phyloP scores from a whole-genome alignment of 2,113 vertebrate species.

The Monopterus albus region DNA sequence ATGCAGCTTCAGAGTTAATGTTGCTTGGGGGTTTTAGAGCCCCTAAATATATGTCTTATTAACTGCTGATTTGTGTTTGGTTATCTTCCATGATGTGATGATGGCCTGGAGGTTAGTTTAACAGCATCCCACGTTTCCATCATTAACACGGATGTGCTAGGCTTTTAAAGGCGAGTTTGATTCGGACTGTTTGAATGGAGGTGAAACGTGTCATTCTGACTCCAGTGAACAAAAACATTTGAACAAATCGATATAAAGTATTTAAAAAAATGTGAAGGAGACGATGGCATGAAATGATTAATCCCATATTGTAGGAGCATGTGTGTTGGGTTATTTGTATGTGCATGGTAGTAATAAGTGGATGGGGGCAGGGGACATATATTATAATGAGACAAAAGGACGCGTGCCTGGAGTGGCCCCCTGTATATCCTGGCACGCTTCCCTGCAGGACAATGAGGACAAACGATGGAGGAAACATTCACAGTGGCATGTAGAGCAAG shows the following conservation, averaged over 20 bases:
- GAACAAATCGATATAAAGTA: background rate
- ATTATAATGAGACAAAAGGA: conserved; percentile 67
- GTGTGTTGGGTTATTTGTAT: background rate
- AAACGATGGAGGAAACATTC: conserved; percentile 33
- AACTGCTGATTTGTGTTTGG: too few relatives aligned
- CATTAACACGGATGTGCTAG: too few relatives aligned
- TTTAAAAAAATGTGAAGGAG: background rate
- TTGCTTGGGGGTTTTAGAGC: background rate
- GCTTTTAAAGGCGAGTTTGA: background rate
- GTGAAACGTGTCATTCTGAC: background rate
- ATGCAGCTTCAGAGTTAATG: background rate
- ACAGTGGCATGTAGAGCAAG: conserved; percentile 6
- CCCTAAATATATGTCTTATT: background rate
- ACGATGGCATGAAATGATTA: background rate
- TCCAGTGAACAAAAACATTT: too few relatives aligned
- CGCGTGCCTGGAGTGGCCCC: conserved; percentile 70
- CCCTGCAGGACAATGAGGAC: conserved; percentile 15
- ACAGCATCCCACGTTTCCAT: too few relatives aligned
- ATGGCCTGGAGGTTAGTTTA: background rate
- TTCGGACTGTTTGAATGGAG: background rate
- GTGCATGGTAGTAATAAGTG: background rate
- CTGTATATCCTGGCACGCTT: conserved; percentile 55
- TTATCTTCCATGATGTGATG: too few relatives aligned
- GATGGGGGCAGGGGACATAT: background rate
- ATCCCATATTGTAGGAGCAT: background rate